Evolutionary conservation across 2,888 invertebrate species (phyloP).

Genomic region (Camponotus fellah): DNA sequence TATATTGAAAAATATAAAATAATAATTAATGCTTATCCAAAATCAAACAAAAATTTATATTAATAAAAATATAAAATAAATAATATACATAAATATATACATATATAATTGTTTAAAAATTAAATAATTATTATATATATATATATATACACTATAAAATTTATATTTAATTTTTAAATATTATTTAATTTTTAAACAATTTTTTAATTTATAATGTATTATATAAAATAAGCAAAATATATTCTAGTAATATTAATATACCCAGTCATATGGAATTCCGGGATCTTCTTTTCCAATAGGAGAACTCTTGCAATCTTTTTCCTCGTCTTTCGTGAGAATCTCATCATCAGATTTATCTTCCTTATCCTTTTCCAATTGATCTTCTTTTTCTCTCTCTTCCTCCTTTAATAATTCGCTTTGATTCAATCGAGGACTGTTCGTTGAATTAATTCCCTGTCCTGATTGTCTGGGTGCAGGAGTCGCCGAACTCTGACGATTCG

Average conservation of each 20-base stretch:
- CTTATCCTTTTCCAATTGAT: conserved; percentile 88
- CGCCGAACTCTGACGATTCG: conserved; percentile 62
- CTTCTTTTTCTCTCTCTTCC: conserved; percentile 86
- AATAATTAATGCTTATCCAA: neutral
- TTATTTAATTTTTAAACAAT: too few relatives aligned
- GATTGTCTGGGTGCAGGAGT: conserved; percentile 66
- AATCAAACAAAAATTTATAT: neutral
- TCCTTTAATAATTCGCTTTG: conserved; percentile 86
- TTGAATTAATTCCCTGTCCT: conserved; percentile 60
- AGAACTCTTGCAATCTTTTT: conserved; percentile 88
- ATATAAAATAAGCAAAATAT: neutral
- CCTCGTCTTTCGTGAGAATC: conserved; percentile 86
- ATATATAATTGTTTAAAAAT: too few relatives aligned
- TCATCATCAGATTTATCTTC: conserved; percentile 86
- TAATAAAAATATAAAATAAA: too few relatives aligned
- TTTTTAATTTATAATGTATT: neutral
- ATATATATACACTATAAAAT: neutral
- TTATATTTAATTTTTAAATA: too few relatives aligned
- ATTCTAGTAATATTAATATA: conserved; percentile 79
- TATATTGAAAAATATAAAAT: neutral
- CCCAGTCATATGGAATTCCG: conserved; percentile 96
- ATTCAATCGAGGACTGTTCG: conserved; percentile 71
- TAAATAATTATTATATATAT: too few relatives aligned
- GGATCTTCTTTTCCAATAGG: conserved; percentile 90
- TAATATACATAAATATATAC: too few relatives aligned